Evolutionary conservation across 2,888 invertebrate genomes (phyloP).

Genomic region (Troides oblongomaculatus): DNA sequence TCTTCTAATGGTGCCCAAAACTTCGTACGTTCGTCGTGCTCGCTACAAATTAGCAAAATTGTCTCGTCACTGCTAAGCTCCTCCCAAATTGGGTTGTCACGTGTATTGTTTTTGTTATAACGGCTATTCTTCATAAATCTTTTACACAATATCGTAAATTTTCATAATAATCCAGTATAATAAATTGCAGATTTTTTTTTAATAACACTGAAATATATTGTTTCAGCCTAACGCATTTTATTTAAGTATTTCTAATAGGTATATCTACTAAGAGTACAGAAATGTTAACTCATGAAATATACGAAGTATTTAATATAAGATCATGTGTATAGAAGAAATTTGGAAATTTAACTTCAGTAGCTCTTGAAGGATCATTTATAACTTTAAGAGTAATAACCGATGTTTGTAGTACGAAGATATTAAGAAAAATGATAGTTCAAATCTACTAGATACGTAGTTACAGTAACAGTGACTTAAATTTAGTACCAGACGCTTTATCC

Average conservation of each 20-base stretch:
- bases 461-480: neutral
- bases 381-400: neutral
- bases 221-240: too few species aligned
- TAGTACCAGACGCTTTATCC: neutral
- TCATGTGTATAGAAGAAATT: neutral
- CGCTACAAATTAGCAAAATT: conserved; percentile 24
- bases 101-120: conserved; percentile 5
- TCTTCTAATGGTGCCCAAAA: conserved; percentile 25
- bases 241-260: too few species aligned
- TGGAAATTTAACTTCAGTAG: too few species aligned
- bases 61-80: conserved; percentile 23
- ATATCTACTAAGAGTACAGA: too few species aligned
- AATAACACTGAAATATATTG: neutral
- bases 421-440: neutral
- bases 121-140: neutral
- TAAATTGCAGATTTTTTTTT: neutral
- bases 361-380: too few species aligned
- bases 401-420: neutral
- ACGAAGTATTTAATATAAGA: too few species aligned
- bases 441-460: neutral
- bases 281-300: too few species aligned
- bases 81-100: conserved; percentile 16
- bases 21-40: conserved; percentile 25
- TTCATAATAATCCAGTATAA: neutral
- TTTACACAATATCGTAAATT: neutral